Percentiles rank a stretch among this genome's conserved stretches.
phyloP scores from a whole-genome alignment of 2,113 vertebrate species.

The Ciconia stormi region DNA sequence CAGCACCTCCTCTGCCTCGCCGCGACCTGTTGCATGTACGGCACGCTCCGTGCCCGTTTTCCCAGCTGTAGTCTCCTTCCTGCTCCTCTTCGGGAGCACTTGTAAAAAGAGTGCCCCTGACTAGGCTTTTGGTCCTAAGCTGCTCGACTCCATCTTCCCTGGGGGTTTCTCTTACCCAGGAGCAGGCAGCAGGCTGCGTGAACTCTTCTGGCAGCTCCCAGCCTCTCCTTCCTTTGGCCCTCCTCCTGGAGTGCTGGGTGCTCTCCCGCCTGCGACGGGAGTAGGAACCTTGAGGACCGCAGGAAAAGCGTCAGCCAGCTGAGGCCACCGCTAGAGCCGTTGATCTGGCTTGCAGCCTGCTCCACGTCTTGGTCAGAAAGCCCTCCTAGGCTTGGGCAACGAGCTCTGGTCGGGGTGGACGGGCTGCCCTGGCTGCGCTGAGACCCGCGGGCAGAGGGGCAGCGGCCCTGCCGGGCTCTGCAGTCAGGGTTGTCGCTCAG shows the following conservation, averaged over 20 bases:
- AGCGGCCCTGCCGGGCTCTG: neutral
- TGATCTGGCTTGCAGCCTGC: neutral
- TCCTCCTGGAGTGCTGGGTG: neutral
- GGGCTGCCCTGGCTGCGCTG: neutral
- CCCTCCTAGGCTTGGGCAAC: neutral
- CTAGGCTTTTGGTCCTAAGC: neutral
- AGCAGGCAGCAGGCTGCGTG: neutral
- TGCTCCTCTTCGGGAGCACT: neutral
- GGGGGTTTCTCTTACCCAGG: neutral
- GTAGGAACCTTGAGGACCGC: neutral
- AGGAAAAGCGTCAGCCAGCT: neutral
- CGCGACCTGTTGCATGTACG: accelerated
- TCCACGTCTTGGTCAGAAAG: neutral
- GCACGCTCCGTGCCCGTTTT: neutral
- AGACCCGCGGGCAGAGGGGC: neutral
- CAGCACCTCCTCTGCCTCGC: neutral
- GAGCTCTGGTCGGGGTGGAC: neutral
- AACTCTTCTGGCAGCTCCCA: neutral
- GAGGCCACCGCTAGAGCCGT: neutral
- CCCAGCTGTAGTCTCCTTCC: neutral
- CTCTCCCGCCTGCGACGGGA: accelerated
- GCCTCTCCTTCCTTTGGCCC: neutral
- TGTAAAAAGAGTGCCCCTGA: neutral
- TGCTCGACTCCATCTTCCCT: neutral
- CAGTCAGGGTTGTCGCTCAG: neutral